Percentiles rank a stretch among this genome's conserved stretches.
Evolutionary conservation across 2,113 vertebrate genomes (phyloP).

Genomic region (Petaurus breviceps): DNA sequence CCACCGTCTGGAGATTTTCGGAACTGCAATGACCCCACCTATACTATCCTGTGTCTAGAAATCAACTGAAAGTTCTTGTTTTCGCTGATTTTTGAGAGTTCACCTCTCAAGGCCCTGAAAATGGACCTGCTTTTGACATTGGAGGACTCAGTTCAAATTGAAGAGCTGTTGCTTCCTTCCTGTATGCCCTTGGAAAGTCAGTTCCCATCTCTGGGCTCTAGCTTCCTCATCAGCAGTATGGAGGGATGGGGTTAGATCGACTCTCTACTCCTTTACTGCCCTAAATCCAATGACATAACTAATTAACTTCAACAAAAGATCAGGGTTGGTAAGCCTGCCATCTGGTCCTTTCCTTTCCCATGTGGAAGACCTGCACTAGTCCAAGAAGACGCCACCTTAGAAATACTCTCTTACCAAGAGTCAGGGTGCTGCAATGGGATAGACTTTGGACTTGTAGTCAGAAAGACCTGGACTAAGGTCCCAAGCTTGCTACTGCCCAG

Average conservation of each 20-base stretch:
- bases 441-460: neutral
- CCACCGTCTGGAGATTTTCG: constrained; percentile 78
- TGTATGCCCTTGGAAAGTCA: neutral
- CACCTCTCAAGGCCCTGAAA: neutral
- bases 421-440: neutral
- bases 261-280: neutral
- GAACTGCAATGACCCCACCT: constrained; percentile 55
- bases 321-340: neutral
- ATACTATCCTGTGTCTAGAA: neutral
- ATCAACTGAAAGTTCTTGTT: neutral
- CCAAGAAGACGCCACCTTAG: neutral
- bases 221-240: neutral
- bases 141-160: neutral
- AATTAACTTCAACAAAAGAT: neutral
- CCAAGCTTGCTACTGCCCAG: neutral
- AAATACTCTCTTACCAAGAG: neutral
- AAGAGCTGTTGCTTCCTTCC: neutral
- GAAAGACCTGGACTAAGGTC: neutral
- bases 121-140: neutral
- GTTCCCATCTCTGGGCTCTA: neutral
- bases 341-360: neutral
- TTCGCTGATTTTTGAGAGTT: neutral
- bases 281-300: neutral
- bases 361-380: neutral
- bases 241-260: neutral